These are phyloP conservation scores for Oceanodroma leucorhoa DNA, from an alignment of 2,797 vertebrate genomes.

Conservation along the genomic window DNA sequence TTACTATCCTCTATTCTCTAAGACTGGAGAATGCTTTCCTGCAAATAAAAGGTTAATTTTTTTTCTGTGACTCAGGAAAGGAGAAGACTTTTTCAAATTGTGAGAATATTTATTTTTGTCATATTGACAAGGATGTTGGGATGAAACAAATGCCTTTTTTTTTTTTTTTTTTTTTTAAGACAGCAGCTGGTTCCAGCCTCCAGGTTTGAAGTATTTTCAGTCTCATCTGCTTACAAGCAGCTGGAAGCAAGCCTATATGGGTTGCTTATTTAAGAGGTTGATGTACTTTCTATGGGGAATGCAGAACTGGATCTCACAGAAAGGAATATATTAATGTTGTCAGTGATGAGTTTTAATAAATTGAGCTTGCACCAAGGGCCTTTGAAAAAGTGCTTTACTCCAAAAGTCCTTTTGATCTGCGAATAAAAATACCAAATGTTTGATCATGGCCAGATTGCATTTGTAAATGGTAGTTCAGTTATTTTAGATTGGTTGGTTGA, in stretches of 20 bases:
- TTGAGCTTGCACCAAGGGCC: constrained; percentile 37
- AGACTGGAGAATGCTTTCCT: not conserved
- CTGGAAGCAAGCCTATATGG: constrained; percentile 28
- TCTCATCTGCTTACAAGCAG: constrained; percentile 51
- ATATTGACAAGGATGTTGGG: not conserved
- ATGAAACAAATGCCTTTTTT: not conserved
- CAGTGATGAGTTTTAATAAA: constrained; percentile 66
- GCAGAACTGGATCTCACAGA: constrained; percentile 54
- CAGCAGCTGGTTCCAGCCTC: constrained; percentile 50
- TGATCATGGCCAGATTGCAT: constrained; percentile 24
- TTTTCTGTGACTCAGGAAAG: not conserved
- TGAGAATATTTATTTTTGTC: constrained; percentile 54
- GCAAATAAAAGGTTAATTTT: not conserved
- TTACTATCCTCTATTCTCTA: not conserved
- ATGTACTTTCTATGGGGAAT: constrained; percentile 57
- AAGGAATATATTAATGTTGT: constrained; percentile 68
- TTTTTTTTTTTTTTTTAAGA: not conserved
- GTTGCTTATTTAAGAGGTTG: constrained; percentile 51
- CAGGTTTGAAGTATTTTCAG: constrained; percentile 44
- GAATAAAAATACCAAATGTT: constrained; percentile 63
- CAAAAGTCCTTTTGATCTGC: constrained; percentile 57
- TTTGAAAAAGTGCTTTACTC: constrained; percentile 63
- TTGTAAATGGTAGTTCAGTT: constrained; percentile 24
- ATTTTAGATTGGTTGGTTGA: not conserved
- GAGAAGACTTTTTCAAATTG: not conserved